These are phyloP conservation scores for Argentina silus DNA, from an alignment of 2,797 vertebrate genomes.

Conservation along the genomic window DNA sequence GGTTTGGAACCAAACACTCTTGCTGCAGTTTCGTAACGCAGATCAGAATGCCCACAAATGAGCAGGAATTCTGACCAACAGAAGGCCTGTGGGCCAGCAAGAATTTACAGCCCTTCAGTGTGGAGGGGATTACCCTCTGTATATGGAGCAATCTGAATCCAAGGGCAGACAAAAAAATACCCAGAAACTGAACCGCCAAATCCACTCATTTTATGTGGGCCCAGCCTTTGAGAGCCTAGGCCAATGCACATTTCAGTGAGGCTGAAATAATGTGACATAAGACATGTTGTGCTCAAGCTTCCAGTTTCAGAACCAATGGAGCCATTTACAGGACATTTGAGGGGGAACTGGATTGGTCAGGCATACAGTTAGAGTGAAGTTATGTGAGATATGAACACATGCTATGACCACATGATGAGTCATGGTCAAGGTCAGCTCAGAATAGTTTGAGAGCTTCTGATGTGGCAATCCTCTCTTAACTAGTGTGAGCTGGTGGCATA, in stretches of 20 bases:
- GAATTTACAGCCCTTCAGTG: conserved; percentile 37
- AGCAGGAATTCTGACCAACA: conserved; percentile 53
- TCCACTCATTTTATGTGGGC: conserved; percentile 21
- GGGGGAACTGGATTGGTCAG: not conserved
- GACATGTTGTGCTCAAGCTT: not conserved
- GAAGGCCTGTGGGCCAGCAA: conserved; percentile 44
- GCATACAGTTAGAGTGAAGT: not conserved
- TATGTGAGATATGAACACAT: not conserved
- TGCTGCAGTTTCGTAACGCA: conserved; percentile 43
- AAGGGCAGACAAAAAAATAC: conserved; percentile 16
- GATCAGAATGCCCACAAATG: conserved; percentile 50
- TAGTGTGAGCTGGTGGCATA: not conserved
- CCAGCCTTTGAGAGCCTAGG: conserved; percentile 5
- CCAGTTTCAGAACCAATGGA: not conserved
- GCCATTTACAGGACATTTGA: not conserved
- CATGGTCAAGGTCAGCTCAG: not conserved
- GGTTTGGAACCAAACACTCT: conserved; percentile 28
- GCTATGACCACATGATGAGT: not conserved
- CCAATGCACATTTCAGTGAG: not conserved
- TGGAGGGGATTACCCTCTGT: conserved; percentile 41
- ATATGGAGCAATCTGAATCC: conserved; percentile 16
- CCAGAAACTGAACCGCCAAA: conserved; percentile 17
- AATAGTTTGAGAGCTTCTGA: not conserved
- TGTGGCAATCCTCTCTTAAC: not conserved
- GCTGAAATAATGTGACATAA: not conserved